phyloP scores from a whole-genome alignment of 2,888 invertebrate species.

The Pyrrhosoma nymphula region DNA sequence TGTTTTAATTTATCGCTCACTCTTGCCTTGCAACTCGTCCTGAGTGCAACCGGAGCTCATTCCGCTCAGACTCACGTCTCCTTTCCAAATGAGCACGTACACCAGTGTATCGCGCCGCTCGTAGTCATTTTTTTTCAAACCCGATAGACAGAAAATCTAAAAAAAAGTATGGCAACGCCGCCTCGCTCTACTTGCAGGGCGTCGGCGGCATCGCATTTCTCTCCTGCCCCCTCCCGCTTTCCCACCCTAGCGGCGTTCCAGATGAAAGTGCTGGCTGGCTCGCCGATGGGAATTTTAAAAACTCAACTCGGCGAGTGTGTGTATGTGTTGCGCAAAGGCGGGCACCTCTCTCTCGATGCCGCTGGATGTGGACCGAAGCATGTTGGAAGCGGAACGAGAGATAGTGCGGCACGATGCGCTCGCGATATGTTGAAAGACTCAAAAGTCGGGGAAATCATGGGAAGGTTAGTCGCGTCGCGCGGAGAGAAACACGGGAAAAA shows the following conservation, averaged over 20 bases:
- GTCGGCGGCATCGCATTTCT: no score
- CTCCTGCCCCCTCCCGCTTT: no score
- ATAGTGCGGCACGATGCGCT: neutral
- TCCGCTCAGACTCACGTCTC: neutral
- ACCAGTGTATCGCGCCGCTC: neutral
- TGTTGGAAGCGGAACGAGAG: neutral
- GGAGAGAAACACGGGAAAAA: neutral
- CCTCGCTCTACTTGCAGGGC: neutral
- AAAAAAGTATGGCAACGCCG: neutral
- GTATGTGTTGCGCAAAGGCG: neutral
- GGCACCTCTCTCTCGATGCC: neutral
- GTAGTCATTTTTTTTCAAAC: neutral
- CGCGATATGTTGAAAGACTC: no score
- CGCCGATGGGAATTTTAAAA: neutral
- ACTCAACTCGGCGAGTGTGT: neutral
- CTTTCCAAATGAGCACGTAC: neutral
- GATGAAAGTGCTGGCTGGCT: constrained; percentile 13
- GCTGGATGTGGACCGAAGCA: neutral
- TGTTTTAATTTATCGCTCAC: neutral
- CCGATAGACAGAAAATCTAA: neutral
- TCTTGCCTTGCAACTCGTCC: neutral
- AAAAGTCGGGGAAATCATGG: no score
- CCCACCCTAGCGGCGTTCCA: neutral
- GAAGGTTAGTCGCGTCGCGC: no score
- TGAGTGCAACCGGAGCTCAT: neutral